phyloP scores from a whole-genome alignment of 1,140 invertebrate species.

The Zophobas atratus region DNA sequence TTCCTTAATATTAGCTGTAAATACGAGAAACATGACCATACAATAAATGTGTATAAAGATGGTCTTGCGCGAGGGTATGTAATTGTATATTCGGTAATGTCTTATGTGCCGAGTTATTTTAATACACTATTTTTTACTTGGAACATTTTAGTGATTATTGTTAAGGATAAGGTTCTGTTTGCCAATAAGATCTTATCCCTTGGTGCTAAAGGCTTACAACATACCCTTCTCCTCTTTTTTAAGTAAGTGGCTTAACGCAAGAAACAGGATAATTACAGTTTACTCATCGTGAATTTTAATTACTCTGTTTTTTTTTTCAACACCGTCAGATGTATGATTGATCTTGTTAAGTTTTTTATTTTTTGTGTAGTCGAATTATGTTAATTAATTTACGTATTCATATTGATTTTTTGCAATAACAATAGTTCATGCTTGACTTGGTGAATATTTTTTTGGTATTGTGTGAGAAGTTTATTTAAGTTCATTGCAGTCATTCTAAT shows the following conservation, averaged over 20 bases:
- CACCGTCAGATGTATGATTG: background rate
- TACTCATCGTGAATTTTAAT: constrained; percentile 19
- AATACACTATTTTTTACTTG: constrained; percentile 48
- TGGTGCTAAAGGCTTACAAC: constrained; percentile 46
- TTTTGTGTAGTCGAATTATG: constrained; percentile 21
- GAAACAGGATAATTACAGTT: background rate
- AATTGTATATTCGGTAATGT: constrained; percentile 44
- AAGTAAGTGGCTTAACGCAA: constrained; percentile 30
- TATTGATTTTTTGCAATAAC: constrained; percentile 25
- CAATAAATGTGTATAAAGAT: constrained; percentile 43
- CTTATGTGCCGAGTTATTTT: constrained; percentile 45
- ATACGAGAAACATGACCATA: constrained; percentile 44
- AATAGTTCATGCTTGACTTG: constrained; percentile 21
- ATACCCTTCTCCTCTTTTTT: constrained; percentile 20
- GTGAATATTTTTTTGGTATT: constrained; percentile 6
- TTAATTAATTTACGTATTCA: constrained; percentile 17
- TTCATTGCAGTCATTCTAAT: constrained; percentile 8
- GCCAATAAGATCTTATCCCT: constrained; percentile 38
- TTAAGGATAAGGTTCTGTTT: constrained; percentile 46
- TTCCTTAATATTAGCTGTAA: constrained; percentile 49
- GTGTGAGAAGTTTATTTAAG: constrained; percentile 11
- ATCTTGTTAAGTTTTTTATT: constrained; percentile 26
- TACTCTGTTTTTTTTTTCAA: constrained; percentile 17
- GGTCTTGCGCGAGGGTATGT: constrained; percentile 39
- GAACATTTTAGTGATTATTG: constrained; percentile 41